Percentiles rank a stretch among this genome's conserved stretches.
These are phyloP conservation scores for Pyrrhosoma nymphula DNA, from an alignment of 2,888 invertebrate species.

Conservation along the genomic window DNA sequence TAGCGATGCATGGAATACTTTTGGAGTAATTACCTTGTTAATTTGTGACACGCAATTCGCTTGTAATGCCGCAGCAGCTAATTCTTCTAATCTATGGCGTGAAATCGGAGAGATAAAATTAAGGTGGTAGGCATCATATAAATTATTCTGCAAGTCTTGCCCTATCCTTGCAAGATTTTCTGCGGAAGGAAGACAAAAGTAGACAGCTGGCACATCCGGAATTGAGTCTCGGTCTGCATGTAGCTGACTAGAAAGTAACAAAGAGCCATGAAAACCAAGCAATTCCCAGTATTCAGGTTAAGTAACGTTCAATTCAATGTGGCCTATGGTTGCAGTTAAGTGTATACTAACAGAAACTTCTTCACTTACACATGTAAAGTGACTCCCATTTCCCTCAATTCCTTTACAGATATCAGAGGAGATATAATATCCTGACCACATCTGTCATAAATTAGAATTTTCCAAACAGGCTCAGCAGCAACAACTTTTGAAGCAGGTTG, in stretches of 20 bases:
- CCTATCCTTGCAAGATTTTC: slow-evolving; percentile 97
- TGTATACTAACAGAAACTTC: background rate
- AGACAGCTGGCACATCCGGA: slow-evolving; percentile 98
- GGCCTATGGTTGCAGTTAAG: too few relatives aligned
- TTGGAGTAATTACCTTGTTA: slow-evolving; percentile 84
- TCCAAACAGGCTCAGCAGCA: slow-evolving; percentile 95
- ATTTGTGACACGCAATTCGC: slow-evolving; percentile 94
- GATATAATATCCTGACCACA: slow-evolving; percentile 99
- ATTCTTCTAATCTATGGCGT: slow-evolving; percentile 94
- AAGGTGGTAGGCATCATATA: slow-evolving; percentile 96
- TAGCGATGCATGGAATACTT: too few relatives aligned
- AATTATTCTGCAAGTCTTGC: slow-evolving; percentile 91
- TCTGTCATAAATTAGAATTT: slow-evolving; percentile 96
- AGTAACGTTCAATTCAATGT: too few relatives aligned
- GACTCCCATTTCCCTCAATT: slow-evolving; percentile 96
- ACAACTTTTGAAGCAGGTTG: slow-evolving; percentile 87
- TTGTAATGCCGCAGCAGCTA: slow-evolving; percentile 95
- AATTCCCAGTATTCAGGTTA: background rate
- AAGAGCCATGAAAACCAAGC: background rate
- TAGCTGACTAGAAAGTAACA: slow-evolving; percentile 83
- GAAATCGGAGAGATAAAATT: slow-evolving; percentile 98
- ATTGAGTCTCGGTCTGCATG: slow-evolving; percentile 95
- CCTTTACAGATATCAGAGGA: slow-evolving; percentile 96
- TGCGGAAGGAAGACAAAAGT: slow-evolving; percentile 97
- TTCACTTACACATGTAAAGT: slow-evolving; percentile 95